Conservation (phyloP, 2,888 invertebrate species). For the Agrotis segetum region DNA sequence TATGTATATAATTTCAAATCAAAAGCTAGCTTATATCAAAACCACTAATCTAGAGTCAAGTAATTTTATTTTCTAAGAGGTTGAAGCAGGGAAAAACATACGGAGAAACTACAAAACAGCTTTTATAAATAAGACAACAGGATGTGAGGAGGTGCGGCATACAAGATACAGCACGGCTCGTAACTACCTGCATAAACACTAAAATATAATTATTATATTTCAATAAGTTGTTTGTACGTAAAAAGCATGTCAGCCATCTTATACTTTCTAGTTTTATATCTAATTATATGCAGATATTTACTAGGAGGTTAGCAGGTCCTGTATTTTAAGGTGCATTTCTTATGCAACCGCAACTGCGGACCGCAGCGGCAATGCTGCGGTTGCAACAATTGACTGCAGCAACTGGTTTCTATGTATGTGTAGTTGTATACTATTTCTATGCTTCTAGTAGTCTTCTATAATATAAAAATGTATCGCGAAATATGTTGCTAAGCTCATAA, state of each 20-base stretch:
- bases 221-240: background rate
- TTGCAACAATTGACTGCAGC: too few species aligned
- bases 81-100: conserved; percentile 4
- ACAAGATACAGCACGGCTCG: conserved; percentile 6
- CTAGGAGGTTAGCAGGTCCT: too few species aligned
- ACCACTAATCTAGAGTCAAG: background rate
- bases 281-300: background rate
- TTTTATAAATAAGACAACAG: conserved; percentile 21
- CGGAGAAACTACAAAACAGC: conserved; percentile 18
- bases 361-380: too few species aligned
- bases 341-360: too few species aligned
- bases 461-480: too few species aligned
- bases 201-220: conserved; percentile 27
- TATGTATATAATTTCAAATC: background rate
- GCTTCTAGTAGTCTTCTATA: too few species aligned
- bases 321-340: too few species aligned
- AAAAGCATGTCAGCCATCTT: conserved; percentile 6
- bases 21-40: background rate
- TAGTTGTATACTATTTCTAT: too few species aligned
- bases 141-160: conserved; percentile 19
- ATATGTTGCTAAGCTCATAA: too few species aligned
- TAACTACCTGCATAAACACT: background rate
- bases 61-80: background rate
- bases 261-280: background rate
- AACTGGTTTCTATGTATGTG: too few species aligned